A percentile compares a stretch with the other conserved stretches of the same genome.
Evolutionary conservation across 35 echinoderm and acorn worm genomes (phyloP).

Genomic region (Apostichopus californicus): DNA sequence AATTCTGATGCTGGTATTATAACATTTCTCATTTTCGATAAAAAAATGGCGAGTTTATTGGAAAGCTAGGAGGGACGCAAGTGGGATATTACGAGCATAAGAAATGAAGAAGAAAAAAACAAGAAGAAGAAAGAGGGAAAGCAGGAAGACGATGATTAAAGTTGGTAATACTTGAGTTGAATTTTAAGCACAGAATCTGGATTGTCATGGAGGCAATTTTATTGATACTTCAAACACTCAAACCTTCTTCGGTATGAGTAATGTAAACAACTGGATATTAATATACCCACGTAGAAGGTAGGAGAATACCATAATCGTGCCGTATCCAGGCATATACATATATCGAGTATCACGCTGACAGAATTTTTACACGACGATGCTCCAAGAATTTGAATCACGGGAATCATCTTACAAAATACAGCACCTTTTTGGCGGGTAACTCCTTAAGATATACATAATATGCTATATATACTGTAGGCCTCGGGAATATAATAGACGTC

Average conservation of each 20-base stretch:
- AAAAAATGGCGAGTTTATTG: background rate
- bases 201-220: background rate
- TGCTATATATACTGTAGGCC: no score
- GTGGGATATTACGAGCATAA: background rate
- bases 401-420: no score
- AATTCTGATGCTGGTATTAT: background rate
- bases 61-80: background rate
- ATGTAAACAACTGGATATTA: conserved; percentile 6
- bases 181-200: background rate
- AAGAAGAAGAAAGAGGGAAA: background rate
- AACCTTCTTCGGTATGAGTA: background rate
- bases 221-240: conserved; percentile 15
- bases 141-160: background rate
- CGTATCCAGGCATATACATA: background rate
- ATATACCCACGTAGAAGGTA: background rate
- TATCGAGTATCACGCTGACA: background rate
- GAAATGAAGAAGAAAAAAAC: background rate
- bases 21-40: background rate
- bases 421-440: no score
- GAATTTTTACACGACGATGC: background rate
- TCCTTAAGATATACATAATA: no score
- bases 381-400: background rate
- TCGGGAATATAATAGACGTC: no score
- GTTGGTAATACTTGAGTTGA: background rate
- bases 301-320: background rate